phyloP scores from a whole-genome alignment of 2,797 vertebrate species.

The Glossophaga mutica region DNA sequence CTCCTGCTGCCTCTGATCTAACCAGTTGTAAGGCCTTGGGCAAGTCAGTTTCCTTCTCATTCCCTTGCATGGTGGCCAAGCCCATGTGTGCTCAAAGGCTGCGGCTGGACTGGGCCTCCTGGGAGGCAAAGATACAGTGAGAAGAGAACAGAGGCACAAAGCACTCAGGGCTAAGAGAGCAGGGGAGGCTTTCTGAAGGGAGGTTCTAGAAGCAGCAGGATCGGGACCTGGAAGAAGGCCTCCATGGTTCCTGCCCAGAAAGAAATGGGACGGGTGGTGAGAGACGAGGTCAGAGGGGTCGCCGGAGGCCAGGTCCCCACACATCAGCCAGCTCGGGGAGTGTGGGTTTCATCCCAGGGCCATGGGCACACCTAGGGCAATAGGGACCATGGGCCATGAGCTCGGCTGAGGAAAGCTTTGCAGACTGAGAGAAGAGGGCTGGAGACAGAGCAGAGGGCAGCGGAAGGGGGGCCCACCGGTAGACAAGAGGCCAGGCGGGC shows the following conservation, averaged over 20 bases:
- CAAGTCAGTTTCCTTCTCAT: not conserved
- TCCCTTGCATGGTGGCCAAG: not conserved
- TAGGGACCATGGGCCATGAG: not conserved
- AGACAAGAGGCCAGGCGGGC: not conserved
- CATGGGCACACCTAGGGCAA: not conserved
- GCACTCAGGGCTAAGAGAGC: not conserved
- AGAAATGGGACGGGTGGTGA: not conserved
- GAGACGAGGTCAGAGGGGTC: not conserved
- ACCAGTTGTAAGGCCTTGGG: not conserved
- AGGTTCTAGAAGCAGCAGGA: not conserved
- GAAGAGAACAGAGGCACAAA: not conserved
- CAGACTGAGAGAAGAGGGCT: not conserved
- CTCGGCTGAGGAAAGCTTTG: slow-evolving; percentile 23
- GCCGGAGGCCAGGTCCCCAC: not conserved
- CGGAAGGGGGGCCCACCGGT: not conserved
- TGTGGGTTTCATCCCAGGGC: not conserved
- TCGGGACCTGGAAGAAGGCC: not conserved
- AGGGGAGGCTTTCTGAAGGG: not conserved
- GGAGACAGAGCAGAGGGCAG: not conserved
- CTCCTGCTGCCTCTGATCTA: not conserved
- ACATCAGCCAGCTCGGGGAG: not conserved
- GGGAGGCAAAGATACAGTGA: not conserved
- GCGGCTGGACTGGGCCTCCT: not conserved
- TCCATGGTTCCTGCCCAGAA: not conserved
- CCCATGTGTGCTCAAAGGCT: not conserved